Conservation (phyloP, 2,113 vertebrate species). For the Lepus americanus region DNA sequence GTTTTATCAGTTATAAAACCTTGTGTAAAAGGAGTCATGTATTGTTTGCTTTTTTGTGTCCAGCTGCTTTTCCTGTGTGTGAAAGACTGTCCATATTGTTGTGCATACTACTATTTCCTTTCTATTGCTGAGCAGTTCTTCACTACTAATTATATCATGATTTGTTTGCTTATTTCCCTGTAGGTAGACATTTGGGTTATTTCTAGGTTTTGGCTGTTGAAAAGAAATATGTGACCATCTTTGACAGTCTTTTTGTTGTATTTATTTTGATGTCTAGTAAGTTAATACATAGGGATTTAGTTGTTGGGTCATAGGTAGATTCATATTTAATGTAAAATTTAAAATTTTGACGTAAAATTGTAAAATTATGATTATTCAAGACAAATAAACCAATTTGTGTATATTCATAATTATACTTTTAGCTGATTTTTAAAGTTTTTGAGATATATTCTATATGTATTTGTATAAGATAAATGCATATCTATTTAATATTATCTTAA, state of each 20-base stretch:
- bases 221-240: not conserved
- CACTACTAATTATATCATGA: not conserved
- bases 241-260: conserved; percentile 13
- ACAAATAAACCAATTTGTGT: not conserved
- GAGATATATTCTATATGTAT: not conserved
- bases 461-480: conserved; percentile 26
- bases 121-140: not conserved
- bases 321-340: conserved; percentile 23
- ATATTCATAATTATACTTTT: conserved; percentile 1
- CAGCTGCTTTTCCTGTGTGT: not conserved
- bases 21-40: not conserved
- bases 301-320: not conserved
- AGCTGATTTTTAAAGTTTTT: conserved; percentile 4
- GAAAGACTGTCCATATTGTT: not conserved
- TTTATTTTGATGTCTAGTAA: conserved; percentile 37
- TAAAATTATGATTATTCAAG: conserved; percentile 21
- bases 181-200: not conserved
- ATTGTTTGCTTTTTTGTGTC: not conserved
- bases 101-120: not conserved
- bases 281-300: not conserved
- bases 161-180: not conserved
- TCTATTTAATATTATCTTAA: conserved; percentile 14
- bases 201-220: not conserved
- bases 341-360: not conserved
- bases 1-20: not conserved